phyloP scores from a whole-genome alignment of 1,140 invertebrate genomes.

The Drosophila insularis region DNA sequence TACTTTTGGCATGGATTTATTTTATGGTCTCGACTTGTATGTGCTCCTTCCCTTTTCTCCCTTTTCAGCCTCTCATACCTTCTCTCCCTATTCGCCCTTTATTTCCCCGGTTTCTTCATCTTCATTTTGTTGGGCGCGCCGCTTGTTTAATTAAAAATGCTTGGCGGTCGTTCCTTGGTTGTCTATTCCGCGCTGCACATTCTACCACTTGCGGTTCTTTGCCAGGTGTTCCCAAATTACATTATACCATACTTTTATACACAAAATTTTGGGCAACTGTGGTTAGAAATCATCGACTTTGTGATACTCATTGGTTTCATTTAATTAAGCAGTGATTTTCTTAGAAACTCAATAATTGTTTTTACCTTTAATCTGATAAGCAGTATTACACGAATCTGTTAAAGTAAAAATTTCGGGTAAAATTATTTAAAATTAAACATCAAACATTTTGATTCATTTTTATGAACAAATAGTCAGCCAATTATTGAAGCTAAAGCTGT shows the following conservation, averaged over 20 bases:
- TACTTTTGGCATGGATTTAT: constrained; percentile 70
- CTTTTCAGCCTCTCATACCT: constrained; percentile 11
- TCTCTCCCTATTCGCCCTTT: not conserved
- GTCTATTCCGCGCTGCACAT: constrained; percentile 23
- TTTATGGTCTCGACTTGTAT: constrained; percentile 60
- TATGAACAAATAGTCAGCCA: no score
- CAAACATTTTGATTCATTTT: no score
- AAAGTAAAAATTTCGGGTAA: no score
- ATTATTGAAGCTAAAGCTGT: no score
- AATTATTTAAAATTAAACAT: no score
- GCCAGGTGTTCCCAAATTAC: constrained; percentile 15
- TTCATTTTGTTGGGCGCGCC: constrained; percentile 15
- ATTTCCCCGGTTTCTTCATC: constrained; percentile 11
- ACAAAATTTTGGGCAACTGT: not conserved
- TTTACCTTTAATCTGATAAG: no score
- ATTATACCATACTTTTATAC: not conserved
- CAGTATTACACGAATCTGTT: no score
- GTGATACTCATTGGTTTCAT: not conserved
- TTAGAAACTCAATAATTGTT: no score
- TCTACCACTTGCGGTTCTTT: constrained; percentile 12
- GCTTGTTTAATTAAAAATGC: constrained; percentile 75
- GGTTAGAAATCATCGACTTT: not conserved
- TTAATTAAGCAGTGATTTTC: not conserved
- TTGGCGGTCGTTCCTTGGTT: constrained; percentile 35
- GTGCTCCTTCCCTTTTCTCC: constrained; percentile 24